Conservation (phyloP, 1,140 invertebrate species). For the Drosophila serrata region DNA sequence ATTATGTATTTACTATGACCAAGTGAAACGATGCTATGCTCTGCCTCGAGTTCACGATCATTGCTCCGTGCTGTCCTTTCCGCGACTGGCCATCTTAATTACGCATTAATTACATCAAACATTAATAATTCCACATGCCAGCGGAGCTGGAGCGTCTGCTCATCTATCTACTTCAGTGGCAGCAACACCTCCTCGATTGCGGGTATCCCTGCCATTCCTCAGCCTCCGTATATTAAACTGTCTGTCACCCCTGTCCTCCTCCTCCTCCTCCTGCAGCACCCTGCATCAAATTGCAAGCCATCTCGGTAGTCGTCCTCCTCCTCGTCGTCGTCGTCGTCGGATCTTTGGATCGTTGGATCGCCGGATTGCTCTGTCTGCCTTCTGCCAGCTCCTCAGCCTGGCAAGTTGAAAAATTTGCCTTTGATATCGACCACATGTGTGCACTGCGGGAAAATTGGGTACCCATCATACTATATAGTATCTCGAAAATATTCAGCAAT, state of each 20-base stretch:
- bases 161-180: slow-evolving; percentile 75
- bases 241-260: slow-evolving; percentile 44
- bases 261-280: slow-evolving; percentile 31
- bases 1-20: background rate
- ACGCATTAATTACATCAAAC: slow-evolving; percentile 82
- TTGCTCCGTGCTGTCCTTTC: slow-evolving; percentile 18
- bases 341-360: slow-evolving; percentile 46
- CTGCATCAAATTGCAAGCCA: slow-evolving; percentile 57
- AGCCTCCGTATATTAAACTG: slow-evolving; percentile 52
- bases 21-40: background rate
- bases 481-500: background rate
- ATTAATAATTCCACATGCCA: slow-evolving; percentile 73
- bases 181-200: slow-evolving; percentile 70
- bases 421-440: slow-evolving; percentile 65
- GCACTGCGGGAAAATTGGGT: slow-evolving; percentile 11
- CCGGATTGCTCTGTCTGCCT: slow-evolving; percentile 32
- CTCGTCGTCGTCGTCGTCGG: slow-evolving; percentile 31
- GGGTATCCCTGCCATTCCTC: slow-evolving; percentile 24
- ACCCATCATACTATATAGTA: no score
- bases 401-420: slow-evolving; percentile 75
- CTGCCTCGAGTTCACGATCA: slow-evolving; percentile 4
- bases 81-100: slow-evolving; percentile 73
- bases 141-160: slow-evolving; percentile 36
- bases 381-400: slow-evolving; percentile 32
- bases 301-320: slow-evolving; percentile 29